Percentiles rank a stretch among this genome's conserved stretches.
Evolutionary conservation across 1,140 invertebrate species (phyloP).

Genomic region (Polypedilum vanderplanki): DNA sequence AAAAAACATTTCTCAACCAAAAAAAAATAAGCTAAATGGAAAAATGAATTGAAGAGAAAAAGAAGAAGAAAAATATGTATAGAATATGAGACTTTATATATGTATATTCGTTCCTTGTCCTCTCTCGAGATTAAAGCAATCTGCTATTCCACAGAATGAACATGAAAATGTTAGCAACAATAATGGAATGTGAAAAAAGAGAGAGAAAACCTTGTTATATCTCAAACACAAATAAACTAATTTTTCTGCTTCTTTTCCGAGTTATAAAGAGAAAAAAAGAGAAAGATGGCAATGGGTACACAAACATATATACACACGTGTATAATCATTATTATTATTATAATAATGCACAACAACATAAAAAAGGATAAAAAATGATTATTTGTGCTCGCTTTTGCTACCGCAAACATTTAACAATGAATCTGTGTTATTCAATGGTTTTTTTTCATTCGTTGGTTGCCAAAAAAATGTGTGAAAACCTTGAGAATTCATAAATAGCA

Average conservation of each 20-base stretch:
- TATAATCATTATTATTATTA: not conserved
- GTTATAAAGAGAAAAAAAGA: not conserved
- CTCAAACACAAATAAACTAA: conserved; percentile 14
- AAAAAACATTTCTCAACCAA: too few relatives aligned
- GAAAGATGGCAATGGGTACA: conserved; percentile 1
- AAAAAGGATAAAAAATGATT: conserved; percentile 21
- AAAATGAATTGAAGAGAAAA: too few relatives aligned
- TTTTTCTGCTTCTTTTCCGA: not conserved
- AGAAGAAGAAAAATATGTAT: too few relatives aligned
- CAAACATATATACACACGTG: not conserved
- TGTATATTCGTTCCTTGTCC: not conserved
- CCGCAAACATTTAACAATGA: conserved; percentile 22
- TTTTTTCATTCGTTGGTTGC: not conserved
- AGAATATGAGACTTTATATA: not conserved
- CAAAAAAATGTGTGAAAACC: conserved; percentile 1
- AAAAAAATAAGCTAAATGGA: too few relatives aligned
- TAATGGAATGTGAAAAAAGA: not conserved
- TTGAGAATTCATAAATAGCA: not conserved
- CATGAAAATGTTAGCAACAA: not conserved
- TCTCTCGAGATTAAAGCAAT: conserved; percentile 12
- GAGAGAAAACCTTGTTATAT: not conserved
- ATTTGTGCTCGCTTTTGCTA: not conserved
- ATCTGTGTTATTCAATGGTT: not conserved
- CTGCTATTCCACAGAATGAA: not conserved
- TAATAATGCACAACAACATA: conserved; percentile 26